Base-by-base conservation (phyloP, 2,797 vertebrate species). In the Myiothlypis coronata region DNA sequence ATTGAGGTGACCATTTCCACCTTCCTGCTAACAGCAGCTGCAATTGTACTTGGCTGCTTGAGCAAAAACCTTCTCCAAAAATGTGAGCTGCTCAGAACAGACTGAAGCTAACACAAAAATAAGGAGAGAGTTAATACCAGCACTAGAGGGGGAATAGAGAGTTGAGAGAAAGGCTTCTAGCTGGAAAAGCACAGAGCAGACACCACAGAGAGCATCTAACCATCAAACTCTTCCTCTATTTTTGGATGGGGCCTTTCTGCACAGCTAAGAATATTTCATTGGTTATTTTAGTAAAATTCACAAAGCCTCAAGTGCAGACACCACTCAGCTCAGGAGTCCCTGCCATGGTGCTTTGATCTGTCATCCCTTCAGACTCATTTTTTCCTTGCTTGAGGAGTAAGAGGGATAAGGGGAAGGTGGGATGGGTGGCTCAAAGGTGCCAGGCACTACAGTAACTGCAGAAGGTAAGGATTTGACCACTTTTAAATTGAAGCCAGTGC, bases 1-100 rank as follows among this genome's bases (percentile, higher is more conserved):
- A 34, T 0, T 4, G 61, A 87, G 69, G 47, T 67, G 89, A 91
- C 84, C 84, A 83, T 70, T 85, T 57, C 87, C 76, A 93, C 79
- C 82, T 94, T 87, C 89, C 76, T 72, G 59, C 82, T 81, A 78
- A 65, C 44, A 92, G 74, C 89, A 88, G 92, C 91, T 95, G 92
- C 57, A 81, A 32, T 76, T 88, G 57, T 32, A 72, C 89, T 93
- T 91, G 89, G 92, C 43, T 70, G 68, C 79, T 78, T 81, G 69
- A 91, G 65, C 49, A 91, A 89, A 86, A 93, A 52, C 7, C 12
- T 41, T 32, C 72, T 95, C 83, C 77, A 91, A 90, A 96, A 79
- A 52, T 2, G 22, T 55, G 61, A 47, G 63, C 57, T 93, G 75
- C 28, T 95, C 67, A 69, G 84, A 92, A 63, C 81, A 91, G 82